Evolutionary conservation across 2,888 invertebrate genomes (phyloP), one percentile per base, ranked within the genome.

Genomic region (Agrilus cyanescens): DNA sequence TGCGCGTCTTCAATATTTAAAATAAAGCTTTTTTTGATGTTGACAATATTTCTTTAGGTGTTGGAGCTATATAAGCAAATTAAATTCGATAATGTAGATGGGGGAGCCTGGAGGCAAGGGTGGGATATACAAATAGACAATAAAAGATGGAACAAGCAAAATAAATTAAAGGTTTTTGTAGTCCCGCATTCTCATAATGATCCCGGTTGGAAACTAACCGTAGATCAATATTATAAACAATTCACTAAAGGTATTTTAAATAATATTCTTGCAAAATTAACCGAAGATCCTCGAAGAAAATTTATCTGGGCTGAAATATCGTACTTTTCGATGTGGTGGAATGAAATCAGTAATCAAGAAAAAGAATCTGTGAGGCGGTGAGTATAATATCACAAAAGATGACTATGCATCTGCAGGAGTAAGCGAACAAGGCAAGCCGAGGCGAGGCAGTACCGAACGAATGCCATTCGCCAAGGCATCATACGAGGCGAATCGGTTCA

Each of bases 231-330:
- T 67, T 97, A 89, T 66, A 71, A 78, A 38, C 75, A 81, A 16
- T 90, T 95, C 66, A 95, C 95, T 0, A 82, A 82, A 53, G 79
- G 84, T 47, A 97, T 98, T 62, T 76, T 99, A 48, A 82, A 88
- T 50, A 88, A 88, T 63, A 89, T 97, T 81, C 73, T 95, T 16
- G 75, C 76, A 1, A 90, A 94, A 65, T 65, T 98, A 38, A 73
- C 76, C 2, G 80, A 81, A 55, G 81, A 88, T 54, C 71, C 77
- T 0, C 76, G 81, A 25, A 75, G 91, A 63, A 91, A 85, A 65
- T 97, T 98, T 61, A 95, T 98, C 54, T 98, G 96, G 88, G 96
- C 96, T 0, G 98, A 98, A 70, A 87, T 90, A 44, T 93, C 94
- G 3, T 98, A 80, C 65, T 85, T 98, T 52, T 78, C 90, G 2